phyloP scores from a whole-genome alignment of 37 sponge, comb jelly and placozoan genomes.

The Chondrosia reniformis region DNA sequence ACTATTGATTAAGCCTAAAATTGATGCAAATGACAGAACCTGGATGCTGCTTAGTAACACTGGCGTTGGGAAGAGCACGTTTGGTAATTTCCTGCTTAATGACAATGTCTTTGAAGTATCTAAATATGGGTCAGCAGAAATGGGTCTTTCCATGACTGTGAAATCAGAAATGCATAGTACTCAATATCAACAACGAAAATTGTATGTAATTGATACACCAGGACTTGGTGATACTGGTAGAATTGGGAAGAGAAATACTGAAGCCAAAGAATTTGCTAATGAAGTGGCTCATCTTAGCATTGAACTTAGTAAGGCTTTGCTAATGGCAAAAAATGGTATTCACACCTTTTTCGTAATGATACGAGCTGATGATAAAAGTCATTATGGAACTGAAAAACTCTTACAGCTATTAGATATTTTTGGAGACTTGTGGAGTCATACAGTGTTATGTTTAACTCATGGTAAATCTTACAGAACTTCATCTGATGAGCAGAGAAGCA shows the following conservation, averaged over 20 bases:
- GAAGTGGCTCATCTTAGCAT: background rate
- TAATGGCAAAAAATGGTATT: background rate
- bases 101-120: background rate
- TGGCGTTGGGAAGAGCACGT: constrained; percentile 10
- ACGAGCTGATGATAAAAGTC: background rate
- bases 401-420: background rate
- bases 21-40: background rate
- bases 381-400: background rate
- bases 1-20: background rate
- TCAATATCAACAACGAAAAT: too few species aligned
- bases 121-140: background rate
- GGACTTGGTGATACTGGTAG: constrained; percentile 11
- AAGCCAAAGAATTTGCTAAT: background rate
- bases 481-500: background rate
- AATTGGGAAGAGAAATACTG: background rate
- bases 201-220: constrained; percentile 12
- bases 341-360: background rate
- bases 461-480: background rate
- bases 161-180: too few species aligned
- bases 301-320: constrained; percentile 14
- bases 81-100: constrained; percentile 17
- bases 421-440: background rate
- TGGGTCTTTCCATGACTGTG: too few species aligned
- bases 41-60: constrained; percentile 8
- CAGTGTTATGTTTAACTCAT: background rate